Base-by-base conservation (phyloP, 1,140 invertebrate species). In the Drosophila trapezifrons region DNA sequence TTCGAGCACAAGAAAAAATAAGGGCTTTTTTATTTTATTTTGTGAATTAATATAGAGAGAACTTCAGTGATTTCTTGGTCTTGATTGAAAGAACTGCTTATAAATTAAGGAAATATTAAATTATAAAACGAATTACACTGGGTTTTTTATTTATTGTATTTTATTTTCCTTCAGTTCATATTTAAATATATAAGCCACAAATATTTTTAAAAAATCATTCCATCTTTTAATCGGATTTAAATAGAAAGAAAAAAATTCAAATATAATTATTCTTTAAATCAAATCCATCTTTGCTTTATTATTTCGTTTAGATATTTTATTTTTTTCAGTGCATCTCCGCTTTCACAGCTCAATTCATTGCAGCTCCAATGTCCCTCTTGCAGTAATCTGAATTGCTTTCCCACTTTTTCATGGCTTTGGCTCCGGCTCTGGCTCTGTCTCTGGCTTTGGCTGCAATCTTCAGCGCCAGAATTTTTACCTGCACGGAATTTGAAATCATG, bases 321-420 rank as follows among this genome's bases (percentile, higher is more conserved):
- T 37, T 74, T 47, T 32, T 10, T 20, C 32, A 27, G 60, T 65
- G 74, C 43, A 43, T 37, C 18, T 15, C 35, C 57, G 45, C 29
- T 63, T 38, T 45, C 35, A 54, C 66, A 49, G 51, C 77, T 86
- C 78, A 67, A 87, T 82, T 87, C 83, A 72, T 76, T 86, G 82
- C 83, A 86, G 45, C 69, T 75, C 51, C 67, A 46, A 42, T 76
- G 73, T 72, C 64, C 66, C 51, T 40, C 46, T 55, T 69, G 76
- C 83, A 87, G 79, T 71, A 80, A 87, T 83, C 84, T 87, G 84
- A 80, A 87, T 87, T 87, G 79, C 79, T 87, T 89, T 73, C 67
- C 64, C 83, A 73, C 79, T 87, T 87, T 87, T 87, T 83, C 83
- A 83, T 79, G 67, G 79, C 69, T 80, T 85, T 76, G 55, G 66